Evolutionary conservation across 2,113 vertebrate genomes (phyloP), one percentile per base, ranked within the genome.

Genomic region (Mungos mungo): DNA sequence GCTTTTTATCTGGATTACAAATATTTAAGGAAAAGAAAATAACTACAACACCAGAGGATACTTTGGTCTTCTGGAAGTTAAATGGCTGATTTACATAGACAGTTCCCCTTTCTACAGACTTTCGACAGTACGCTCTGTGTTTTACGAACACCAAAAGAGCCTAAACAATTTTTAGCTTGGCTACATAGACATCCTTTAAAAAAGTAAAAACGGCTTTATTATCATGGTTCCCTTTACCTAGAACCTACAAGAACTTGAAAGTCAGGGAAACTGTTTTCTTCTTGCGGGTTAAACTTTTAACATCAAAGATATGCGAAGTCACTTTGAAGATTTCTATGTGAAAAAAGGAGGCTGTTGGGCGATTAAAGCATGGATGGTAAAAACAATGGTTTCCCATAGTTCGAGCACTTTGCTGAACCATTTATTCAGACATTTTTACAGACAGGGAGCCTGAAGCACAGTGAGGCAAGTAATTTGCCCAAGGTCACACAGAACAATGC

Each of bases 1-100:
- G 68, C 57, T 92, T 96, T 90, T 95, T 23, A 90, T 92, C 80
- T 79, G 19, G 5, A 79, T 29, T 76, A 88, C 88, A 95, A 98
- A 93, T 71, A 86, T 65, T 65, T 63, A 83, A 88, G 45, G 38
- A 65, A 79, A 82, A 82, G 13, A 23, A 88, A 23, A 50, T 60
- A 71, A 13, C 11, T 13, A 15, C 19, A 65, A 3, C 19, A 76
- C 31, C 41, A 86, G 29, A 47, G 38, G n/a, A 76, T 47, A 77
- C 13, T 23, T 50, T 25, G 13, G 25, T 76, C 68, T 86, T 96
- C 19, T 33, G 54, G 21, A 93, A 76, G 50, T 86, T 97, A 91
- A 83, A 80, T 19, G 86, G 41, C 47, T 74, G 25, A 66, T 71
- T 87, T 76, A 31, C 50, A 19, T 10, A 52, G 65, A 68, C 35